phyloP scores from a whole-genome alignment of 1,140 invertebrate species.

The Hylaeus volcanicus region DNA sequence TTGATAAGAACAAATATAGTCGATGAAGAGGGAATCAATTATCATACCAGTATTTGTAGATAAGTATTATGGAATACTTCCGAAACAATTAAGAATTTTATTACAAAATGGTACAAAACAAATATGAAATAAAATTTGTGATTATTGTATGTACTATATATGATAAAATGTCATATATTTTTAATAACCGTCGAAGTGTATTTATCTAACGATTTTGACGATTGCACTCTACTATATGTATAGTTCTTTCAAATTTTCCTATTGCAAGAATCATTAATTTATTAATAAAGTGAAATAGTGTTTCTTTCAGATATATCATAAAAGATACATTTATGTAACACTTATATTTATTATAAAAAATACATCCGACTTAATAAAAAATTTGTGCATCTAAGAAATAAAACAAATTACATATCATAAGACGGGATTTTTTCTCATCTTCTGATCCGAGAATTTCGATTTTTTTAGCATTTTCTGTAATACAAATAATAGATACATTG shows the following conservation, averaged over 20 bases:
- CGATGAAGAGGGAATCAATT: neutral
- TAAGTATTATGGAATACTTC: conserved; percentile 40
- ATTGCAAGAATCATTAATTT: conserved; percentile 14
- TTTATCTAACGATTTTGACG: neutral
- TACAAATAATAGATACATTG: conserved; percentile 37
- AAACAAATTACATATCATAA: conserved; percentile 76
- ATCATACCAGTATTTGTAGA: conserved; percentile 26
- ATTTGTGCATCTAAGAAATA: conserved; percentile 73
- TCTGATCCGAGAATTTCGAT: conserved; percentile 72
- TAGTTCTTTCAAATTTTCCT: neutral
- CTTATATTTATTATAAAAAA: neutral
- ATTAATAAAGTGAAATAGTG: neutral
- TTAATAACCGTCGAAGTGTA: neutral
- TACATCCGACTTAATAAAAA: conserved; percentile 67
- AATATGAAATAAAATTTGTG: neutral
- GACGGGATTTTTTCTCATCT: conserved; percentile 68
- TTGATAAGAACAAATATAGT: neutral
- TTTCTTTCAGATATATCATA: neutral
- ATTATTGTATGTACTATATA: neutral
- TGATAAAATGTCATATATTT: neutral
- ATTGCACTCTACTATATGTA: conserved; percentile 11
- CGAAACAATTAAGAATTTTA: neutral
- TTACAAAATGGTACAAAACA: neutral
- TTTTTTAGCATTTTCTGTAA: conserved; percentile 75
- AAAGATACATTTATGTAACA: neutral